These are phyloP conservation scores for Lysandra coridon DNA, from an alignment of 2,888 invertebrate species.

Conservation along the genomic window DNA sequence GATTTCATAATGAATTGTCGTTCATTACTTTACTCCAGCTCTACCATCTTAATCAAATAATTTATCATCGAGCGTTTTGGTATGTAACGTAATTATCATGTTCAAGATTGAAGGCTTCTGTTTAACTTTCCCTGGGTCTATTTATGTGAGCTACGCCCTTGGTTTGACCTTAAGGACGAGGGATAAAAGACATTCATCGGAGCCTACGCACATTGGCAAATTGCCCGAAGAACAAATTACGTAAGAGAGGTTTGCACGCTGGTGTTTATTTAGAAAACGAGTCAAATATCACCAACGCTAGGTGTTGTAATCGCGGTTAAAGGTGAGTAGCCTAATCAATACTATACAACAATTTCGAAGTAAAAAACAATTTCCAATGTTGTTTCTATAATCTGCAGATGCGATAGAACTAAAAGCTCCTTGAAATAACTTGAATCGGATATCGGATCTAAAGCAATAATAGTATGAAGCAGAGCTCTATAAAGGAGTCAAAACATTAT, in stretches of 20 bases:
- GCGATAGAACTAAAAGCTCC: neutral
- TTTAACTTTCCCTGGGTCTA: conserved; percentile 36
- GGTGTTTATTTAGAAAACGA: conserved; percentile 17
- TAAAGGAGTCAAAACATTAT: neutral
- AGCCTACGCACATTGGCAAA: conserved; percentile 52
- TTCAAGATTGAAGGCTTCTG: conserved; percentile 31
- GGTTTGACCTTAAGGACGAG: conserved; percentile 39
- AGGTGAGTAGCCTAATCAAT: neutral
- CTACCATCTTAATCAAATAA: neutral
- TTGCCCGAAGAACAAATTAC: conserved; percentile 44
- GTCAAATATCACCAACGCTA: neutral
- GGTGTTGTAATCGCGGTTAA: neutral
- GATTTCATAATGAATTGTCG: no score
- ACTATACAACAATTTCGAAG: neutral
- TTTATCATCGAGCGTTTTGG: neutral
- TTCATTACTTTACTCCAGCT: no score
- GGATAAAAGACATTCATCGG: conserved; percentile 46
- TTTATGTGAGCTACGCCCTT: conserved; percentile 41
- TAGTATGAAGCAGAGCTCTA: no score
- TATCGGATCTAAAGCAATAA: neutral
- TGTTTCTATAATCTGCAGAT: neutral
- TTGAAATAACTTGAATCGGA: neutral
- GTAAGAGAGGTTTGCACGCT: neutral
- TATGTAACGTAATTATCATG: neutral
- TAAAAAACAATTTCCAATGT: neutral